These are phyloP conservation scores for Oscheius sp. DNA, from an alignment of 2,888 invertebrate species.

Conservation along the genomic window DNA sequence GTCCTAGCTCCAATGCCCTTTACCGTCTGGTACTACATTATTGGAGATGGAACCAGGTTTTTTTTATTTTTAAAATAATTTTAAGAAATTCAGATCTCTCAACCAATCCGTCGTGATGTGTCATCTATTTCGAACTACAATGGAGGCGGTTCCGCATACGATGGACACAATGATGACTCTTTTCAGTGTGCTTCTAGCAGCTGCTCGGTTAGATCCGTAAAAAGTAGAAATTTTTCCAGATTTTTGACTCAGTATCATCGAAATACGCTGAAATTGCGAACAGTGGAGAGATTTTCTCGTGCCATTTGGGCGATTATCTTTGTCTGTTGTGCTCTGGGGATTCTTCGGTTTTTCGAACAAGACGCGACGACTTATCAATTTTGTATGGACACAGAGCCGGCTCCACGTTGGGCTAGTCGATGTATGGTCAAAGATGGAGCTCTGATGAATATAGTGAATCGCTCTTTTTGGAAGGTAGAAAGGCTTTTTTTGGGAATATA, in stretches of 20 bases:
- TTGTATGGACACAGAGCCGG: conserved; percentile 69
- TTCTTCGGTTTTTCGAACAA: conserved; percentile 67
- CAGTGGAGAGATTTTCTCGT: conserved; percentile 67
- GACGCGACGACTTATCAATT: conserved; percentile 67
- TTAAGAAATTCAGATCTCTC: conserved; percentile 47
- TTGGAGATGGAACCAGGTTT: conserved; percentile 63
- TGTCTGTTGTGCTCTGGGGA: conserved; percentile 62
- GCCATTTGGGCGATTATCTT: conserved; percentile 69
- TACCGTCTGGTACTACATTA: conserved; percentile 68
- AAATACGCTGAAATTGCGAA: conserved; percentile 66
- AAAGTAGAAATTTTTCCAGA: conserved; percentile 34
- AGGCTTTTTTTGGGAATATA: conserved; percentile 5
- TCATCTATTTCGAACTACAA: conserved; percentile 67
- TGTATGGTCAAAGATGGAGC: conserved; percentile 69
- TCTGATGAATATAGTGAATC: conserved; percentile 60
- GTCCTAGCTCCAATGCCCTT: conserved; percentile 67
- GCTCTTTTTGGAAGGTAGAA: conserved; percentile 67
- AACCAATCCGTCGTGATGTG: conserved; percentile 68
- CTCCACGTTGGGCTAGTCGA: conserved; percentile 65
- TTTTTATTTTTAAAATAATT: neutral
- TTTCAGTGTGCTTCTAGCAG: conserved; percentile 65
- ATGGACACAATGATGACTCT: conserved; percentile 69
- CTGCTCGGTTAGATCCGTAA: conserved; percentile 50
- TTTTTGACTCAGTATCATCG: conserved; percentile 69
- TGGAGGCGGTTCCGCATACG: conserved; percentile 67